These are phyloP conservation scores for Aphis gossypii DNA, from an alignment of 1,140 invertebrate species.

Conservation along the genomic window DNA sequence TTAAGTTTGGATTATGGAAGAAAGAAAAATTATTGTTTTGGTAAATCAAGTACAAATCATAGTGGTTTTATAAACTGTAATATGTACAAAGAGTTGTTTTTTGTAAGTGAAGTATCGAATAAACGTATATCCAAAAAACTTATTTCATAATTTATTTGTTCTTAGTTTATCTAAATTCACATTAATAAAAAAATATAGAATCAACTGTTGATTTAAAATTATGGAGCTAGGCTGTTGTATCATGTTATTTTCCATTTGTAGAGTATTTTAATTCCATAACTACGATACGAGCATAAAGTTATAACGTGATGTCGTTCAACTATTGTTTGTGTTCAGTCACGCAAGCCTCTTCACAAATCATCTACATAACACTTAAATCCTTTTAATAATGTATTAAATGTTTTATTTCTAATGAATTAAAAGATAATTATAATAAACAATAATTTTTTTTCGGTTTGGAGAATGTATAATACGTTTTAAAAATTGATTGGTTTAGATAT, in stretches of 20 bases:
- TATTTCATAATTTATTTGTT: too few species aligned
- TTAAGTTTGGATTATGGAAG: too few species aligned
- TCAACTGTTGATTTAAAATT: background rate
- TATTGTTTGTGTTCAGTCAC: background rate
- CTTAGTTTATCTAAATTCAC: too few species aligned
- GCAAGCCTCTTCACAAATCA: slow-evolving; percentile 7
- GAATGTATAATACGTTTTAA: background rate
- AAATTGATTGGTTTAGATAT: background rate
- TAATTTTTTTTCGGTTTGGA: background rate
- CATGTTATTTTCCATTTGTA: background rate
- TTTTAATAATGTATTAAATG: background rate
- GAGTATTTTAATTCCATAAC: background rate
- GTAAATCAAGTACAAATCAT: background rate
- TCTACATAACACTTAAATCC: background rate
- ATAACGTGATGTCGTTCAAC: background rate
- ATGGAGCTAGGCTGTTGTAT: background rate
- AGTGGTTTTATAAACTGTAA: background rate
- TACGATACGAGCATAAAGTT: background rate
- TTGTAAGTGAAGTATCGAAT: too few species aligned
- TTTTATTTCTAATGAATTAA: background rate
- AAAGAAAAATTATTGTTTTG: background rate
- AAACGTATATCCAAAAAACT: too few species aligned
- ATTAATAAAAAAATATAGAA: too few species aligned
- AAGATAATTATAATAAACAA: background rate
- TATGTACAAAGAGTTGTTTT: too few species aligned